Base-by-base conservation (phyloP, 2,113 vertebrate genomes). In the Cyprinus carpio region DNA sequence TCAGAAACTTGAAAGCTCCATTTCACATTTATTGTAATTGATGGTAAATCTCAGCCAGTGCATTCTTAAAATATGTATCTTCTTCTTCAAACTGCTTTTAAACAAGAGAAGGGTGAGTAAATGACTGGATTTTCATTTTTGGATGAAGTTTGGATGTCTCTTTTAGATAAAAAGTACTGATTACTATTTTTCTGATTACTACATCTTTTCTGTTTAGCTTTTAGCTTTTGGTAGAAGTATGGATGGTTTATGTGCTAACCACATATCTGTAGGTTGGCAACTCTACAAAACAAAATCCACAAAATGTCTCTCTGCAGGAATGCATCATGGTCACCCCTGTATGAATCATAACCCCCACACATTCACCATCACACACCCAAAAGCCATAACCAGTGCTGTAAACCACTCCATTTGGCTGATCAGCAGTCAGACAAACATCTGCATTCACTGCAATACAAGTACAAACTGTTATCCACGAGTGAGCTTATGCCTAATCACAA, bases 311-410 rank as follows among this genome's bases (percentile, higher is more conserved):
- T 46, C 40, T 25, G n/a, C 40, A 75, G 75, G 75, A 76, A 20
- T 76, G 43, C 25, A 27, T 54, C 43, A 54, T 4, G 4, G 75
- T 76, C 25, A 76, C 9, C 46, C 6, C 13, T 31, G n/a, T 40
- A 18, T 56, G 29, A 82, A 27, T 86, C 71, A 84, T 29, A 60
- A 54, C 16, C 46, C 11, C 40, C 81, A 83, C 81, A 58, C 46
- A 83, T 72, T 31, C 64, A 16, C 40, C 54, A 16, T 78, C 58
- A 12, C 58, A 64, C 34, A 40, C 15, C 64, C 60, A 46, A n/a
- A n/a, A 64, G 40, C 27, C 54, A 25, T 13, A 56, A 34, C 64
- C 62, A 43, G 43, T 79, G 54, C 49, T 64, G 8, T 29, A n/a
- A 25, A 2, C 75, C 12, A 1, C 65, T 31, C n/a, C 43, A 71